A percentile compares a stretch with the other conserved stretches of the same genome.
Conservation (phyloP, 2,113 vertebrate species). For the Morone chrysops region DNA sequence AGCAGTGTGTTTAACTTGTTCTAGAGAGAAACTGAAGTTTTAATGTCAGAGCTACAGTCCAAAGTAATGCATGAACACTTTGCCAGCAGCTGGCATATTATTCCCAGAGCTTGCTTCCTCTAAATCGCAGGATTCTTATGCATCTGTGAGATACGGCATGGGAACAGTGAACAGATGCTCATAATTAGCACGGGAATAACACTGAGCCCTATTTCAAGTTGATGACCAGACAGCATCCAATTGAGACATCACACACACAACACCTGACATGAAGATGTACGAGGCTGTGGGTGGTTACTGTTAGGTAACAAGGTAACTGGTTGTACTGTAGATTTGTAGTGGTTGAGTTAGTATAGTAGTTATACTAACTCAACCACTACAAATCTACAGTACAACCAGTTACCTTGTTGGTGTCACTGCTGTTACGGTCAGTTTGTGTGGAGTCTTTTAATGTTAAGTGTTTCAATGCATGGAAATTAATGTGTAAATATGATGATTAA, state of each 20-base stretch:
- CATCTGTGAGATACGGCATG: conserved; percentile 51
- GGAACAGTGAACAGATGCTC: conserved; percentile 73
- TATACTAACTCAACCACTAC: too few species aligned
- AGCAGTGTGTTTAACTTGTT: neutral
- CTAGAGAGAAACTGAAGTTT: conserved; percentile 8
- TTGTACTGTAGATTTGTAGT: neutral
- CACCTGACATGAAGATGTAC: conserved; percentile 14
- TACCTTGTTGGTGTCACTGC: neutral
- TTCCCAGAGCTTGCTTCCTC: conserved; percentile 50
- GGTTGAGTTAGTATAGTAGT: neutral
- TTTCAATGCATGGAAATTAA: neutral
- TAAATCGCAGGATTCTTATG: conserved; percentile 54
- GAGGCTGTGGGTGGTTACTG: neutral
- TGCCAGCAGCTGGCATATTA: conserved; percentile 62
- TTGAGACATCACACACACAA: conserved; percentile 60
- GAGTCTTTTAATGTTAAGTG: too few species aligned
- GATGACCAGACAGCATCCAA: conserved; percentile 4
- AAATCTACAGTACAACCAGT: too few species aligned
- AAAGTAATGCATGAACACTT: conserved; percentile 17
- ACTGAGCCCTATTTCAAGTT: conserved; percentile 1
- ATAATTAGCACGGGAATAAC: conserved; percentile 61
- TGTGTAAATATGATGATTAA: neutral
- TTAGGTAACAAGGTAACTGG: neutral
- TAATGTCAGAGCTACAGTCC: conserved; percentile 11
- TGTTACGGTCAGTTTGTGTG: neutral